Evolutionary conservation across 2,888 invertebrate species (phyloP).

Genomic region (Mythimna impura): DNA sequence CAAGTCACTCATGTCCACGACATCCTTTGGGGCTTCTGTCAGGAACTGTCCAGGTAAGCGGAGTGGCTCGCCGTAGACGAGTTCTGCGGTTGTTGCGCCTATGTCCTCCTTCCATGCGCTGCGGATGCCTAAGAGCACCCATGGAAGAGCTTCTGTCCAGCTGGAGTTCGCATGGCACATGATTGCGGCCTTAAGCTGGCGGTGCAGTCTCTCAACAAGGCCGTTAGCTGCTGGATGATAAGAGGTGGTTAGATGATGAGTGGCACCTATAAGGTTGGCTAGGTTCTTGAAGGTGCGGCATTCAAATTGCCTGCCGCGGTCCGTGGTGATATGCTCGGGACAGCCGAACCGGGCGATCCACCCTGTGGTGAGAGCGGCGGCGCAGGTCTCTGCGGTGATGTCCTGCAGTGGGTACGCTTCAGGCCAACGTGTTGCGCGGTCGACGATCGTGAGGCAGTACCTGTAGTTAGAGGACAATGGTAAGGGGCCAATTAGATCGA

Average conservation of each 20-base stretch:
- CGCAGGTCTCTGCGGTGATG: constrained; percentile 27
- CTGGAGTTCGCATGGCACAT: no score
- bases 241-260: constrained; percentile 54
- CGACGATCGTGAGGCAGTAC: constrained; percentile 56
- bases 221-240: constrained; percentile 63
- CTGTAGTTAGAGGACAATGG: constrained; percentile 14
- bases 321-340: constrained; percentile 66
- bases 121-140: no score
- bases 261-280: constrained; percentile 21
- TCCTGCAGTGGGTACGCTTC: constrained; percentile 15
- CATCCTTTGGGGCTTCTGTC: constrained; percentile 18
- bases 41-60: constrained; percentile 45
- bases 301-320: constrained; percentile 69
- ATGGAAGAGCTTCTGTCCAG: no score
- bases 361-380: not conserved
- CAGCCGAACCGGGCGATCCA: constrained; percentile 81
- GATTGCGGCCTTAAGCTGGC: no score
- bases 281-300: constrained; percentile 47
- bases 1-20: no score
- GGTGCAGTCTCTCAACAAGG: constrained; percentile 32
- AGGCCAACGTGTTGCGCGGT: constrained; percentile 76
- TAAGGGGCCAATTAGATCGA: constrained; percentile 63
- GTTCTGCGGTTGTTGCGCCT: no score
- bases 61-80: no score
- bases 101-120: no score